Evolutionary conservation across 2,888 invertebrate species (phyloP).

Genomic region (Mechanitis mazaeus): DNA sequence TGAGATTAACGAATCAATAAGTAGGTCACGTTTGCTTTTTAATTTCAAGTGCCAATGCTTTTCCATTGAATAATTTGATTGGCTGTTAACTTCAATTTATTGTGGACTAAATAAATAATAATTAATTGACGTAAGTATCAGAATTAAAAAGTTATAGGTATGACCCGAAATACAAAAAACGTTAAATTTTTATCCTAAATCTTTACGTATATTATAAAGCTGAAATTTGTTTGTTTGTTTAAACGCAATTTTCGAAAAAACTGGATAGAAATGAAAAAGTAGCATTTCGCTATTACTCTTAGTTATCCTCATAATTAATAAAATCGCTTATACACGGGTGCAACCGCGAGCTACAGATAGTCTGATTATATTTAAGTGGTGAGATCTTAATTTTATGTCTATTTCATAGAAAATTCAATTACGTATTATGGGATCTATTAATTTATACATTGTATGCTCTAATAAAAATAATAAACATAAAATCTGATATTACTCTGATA

Average conservation of each 20-base stretch:
- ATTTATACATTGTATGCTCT: background rate
- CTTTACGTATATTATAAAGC: too few relatives aligned
- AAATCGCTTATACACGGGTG: too few relatives aligned
- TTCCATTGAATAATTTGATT: background rate
- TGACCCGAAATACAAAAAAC: too few relatives aligned
- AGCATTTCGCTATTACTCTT: too few relatives aligned
- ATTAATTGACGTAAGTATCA: slow-evolving; percentile 6
- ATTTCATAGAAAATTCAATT: background rate
- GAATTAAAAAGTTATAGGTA: background rate
- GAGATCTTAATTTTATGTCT: background rate
- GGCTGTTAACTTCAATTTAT: slow-evolving; percentile 2
- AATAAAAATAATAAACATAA: slow-evolving; percentile 8
- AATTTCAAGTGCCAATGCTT: background rate
- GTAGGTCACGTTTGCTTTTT: background rate
- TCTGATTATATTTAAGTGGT: too few relatives aligned
- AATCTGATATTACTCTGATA: slow-evolving; percentile 14
- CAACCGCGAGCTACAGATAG: too few relatives aligned
- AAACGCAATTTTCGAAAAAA: too few relatives aligned
- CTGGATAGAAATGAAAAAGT: too few relatives aligned
- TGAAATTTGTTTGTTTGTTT: too few relatives aligned
- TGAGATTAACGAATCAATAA: slow-evolving; percentile 5
- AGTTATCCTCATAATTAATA: too few relatives aligned
- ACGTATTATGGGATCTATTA: background rate
- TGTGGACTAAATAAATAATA: too few relatives aligned
- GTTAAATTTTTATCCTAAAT: too few relatives aligned